phyloP scores from a whole-genome alignment of 1,140 invertebrate genomes.

The Glossosoma conforme region DNA sequence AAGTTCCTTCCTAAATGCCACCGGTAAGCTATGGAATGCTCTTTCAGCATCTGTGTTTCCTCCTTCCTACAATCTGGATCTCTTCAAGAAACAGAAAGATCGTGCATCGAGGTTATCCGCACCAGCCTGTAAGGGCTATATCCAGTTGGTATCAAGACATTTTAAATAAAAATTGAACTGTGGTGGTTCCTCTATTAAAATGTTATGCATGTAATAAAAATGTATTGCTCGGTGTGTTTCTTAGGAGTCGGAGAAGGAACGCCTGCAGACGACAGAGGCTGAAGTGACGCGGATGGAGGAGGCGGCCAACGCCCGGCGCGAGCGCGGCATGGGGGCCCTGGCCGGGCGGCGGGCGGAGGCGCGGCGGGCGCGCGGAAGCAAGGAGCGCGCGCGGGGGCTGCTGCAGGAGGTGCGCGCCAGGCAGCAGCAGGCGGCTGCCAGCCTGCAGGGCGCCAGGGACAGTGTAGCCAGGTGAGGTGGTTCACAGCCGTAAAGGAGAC shows the following conservation, averaged over 20 bases:
- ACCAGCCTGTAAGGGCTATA: not conserved
- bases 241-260: slow-evolving; percentile 14
- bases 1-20: no score
- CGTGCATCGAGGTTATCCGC: not conserved
- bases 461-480: not conserved
- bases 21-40: no score
- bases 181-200: not conserved
- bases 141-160: not conserved
- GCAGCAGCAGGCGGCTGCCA: not conserved
- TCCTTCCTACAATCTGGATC: not conserved
- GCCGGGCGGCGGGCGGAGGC: not conserved
- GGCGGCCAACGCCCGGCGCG: not conserved
- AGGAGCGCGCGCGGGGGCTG: not conserved
- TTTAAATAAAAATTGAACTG: not conserved
- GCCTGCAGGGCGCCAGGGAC: not conserved
- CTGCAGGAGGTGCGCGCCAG: not conserved
- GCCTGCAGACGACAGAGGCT: not conserved
- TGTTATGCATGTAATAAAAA: not conserved
- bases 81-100: no score
- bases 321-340: not conserved
- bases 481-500: slow-evolving; percentile 10
- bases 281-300: not conserved
- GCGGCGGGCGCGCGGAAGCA: not conserved
- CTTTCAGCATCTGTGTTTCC: not conserved
- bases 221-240: not conserved